Conservation (phyloP, 2,113 vertebrate species). For the Phalacrocorax aristotelis region DNA sequence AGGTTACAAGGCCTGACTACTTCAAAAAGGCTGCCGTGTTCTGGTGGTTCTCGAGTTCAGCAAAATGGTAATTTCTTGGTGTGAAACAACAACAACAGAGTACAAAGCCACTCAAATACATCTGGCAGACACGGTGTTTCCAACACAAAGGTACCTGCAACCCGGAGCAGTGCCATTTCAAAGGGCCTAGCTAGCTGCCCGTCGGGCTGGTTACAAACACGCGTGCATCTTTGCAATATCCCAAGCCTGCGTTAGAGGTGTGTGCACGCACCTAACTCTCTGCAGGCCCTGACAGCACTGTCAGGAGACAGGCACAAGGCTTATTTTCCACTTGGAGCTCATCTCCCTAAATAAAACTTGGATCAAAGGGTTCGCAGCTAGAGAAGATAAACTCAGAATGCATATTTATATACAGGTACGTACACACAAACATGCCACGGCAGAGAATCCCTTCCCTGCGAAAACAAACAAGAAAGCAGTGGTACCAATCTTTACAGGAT, state of each 20-base stretch:
- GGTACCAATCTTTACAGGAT: not conserved
- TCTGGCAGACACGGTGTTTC: not conserved
- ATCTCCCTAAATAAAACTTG: not conserved
- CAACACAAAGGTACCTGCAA: not conserved
- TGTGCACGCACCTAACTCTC: rapidly evolving
- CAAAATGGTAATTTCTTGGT: not conserved
- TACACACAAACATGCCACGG: not conserved
- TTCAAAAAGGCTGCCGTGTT: not conserved
- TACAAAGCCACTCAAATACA: not conserved
- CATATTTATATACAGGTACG: rapidly evolving
- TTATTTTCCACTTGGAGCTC: not conserved
- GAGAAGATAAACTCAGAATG: not conserved
- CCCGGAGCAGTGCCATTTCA: rapidly evolving
- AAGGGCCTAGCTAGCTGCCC: not conserved
- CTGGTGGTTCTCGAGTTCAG: not conserved
- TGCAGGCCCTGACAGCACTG: not conserved
- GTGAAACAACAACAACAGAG: not conserved
- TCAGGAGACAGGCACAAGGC: rapidly evolving
- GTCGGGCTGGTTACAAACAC: rapidly evolving
- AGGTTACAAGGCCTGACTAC: not conserved
- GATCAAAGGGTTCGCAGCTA: not conserved
- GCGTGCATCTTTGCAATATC: rapidly evolving
- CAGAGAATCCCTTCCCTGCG: not conserved
- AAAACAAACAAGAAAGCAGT: not conserved
- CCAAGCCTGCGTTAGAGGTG: not conserved